Evolutionary conservation across 1,140 invertebrate genomes (phyloP), one percentile per base, ranked within the genome.

Genomic region (Psilanteris sp.): DNA sequence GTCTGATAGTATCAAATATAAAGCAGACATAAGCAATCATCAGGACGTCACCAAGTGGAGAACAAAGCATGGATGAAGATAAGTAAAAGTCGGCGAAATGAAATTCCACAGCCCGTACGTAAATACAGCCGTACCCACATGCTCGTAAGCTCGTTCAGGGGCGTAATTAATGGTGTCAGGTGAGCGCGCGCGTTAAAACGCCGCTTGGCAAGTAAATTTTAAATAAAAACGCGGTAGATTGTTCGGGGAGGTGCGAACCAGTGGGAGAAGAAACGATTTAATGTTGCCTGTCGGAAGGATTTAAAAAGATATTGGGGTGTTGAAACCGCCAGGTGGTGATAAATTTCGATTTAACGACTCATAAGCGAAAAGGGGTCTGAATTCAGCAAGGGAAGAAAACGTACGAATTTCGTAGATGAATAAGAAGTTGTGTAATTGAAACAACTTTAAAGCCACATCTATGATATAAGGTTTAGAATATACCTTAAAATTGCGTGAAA

Each of bases 321-420:
- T 52, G 67, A 52, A 66, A 52, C 70, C 68, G 70, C 72, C 79
- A 81, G 79, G 77, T 81, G 79, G 74, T 79, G 75, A 81, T 83
- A 85, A 85, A 82, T 85, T 82, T 81, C 70, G 71, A 52, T 77
- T 81, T 82, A 82, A 85, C 81, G 79, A 83, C 78, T 78, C 77
- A 75, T 72, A 67, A 54, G 54, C 52, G 44, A 27, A 9, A 31
- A 50, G 52, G 57, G 59, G 22, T 41, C 44, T 5, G 32, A 66
- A 67, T 57, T 66, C 36, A 46, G 41, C 36, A 14, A 64, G 18
- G 27, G 27, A 26, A 20, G 6, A 24, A 24, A 37, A 50, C 61
- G 44, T 43, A 34, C 43, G 22, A 44, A 55, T 59, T 68, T 59
- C 50, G 46, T 29, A 20, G 54, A 9, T 29, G 62, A 66, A 73